Base-by-base conservation (phyloP, 2,113 vertebrate genomes). In the Argyrosomus japonicus region DNA sequence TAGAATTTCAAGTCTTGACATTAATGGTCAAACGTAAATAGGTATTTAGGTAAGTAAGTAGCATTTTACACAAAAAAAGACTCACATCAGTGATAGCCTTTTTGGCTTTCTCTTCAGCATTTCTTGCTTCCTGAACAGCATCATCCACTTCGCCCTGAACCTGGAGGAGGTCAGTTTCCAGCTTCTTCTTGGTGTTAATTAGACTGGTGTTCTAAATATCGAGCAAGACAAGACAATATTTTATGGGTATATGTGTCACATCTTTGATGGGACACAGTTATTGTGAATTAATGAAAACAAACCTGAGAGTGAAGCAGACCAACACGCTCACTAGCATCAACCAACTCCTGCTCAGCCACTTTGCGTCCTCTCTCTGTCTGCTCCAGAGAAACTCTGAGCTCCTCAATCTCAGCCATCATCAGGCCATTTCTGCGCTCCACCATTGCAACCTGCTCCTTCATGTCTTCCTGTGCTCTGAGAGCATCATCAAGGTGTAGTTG, bases 101-200 rank as follows among this genome's bases (percentile, higher is more conserved):
- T 90, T 98, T 99, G 0, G 98, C 97, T 86, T 99, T 99, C 47
- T 99, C 97, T 79, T 99, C 98, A 0, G 97, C 97, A 0, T 98
- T 98, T 81, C 92, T 92, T 70, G 93, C 83, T 82, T 93, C 93
- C 19, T 93, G 92, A 6, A 94, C 82, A 0, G 80, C n/a, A 77
- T 94, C 92, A 4, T 94, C 93, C 21, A 93, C 90, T 69, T 94
- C 93, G 86, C 93, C 4, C 72, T 93, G 92, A 8, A 94, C 15
- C 63, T 93, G 91, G 0, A 92, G 86, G 40, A 94, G 1, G 21
- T 94, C 93, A 5, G 82, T 0, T 14, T 94, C 93, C 11, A 93
- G 65, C 86, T 93, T 94, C 91, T 94, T 94, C 63, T 94, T 94
- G 3, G 92, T 92, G 89, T 94, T 94, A 13, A 93, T 0, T 36